Evolutionary conservation across 2,888 invertebrate genomes (phyloP), one percentile per base, ranked within the genome.

Genomic region (Eilema sororculum): DNA sequence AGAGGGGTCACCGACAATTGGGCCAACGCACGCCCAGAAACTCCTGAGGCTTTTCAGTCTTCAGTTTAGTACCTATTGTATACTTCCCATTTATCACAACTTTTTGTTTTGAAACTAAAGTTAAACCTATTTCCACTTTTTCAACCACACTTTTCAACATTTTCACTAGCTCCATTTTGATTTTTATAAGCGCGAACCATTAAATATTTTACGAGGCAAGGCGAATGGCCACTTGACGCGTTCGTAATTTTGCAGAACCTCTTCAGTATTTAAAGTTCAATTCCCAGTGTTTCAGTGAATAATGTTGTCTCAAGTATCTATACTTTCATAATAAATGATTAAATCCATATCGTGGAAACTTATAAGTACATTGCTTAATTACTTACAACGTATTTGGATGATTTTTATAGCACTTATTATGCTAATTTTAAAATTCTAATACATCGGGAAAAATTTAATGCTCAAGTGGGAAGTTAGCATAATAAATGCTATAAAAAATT

Each of bases 181-280:
- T 60, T 28, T 30, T 60, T 67, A 60, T 67, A 52, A 30, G 16
- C 52, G 24, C 16, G 52, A 62, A 30, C 10, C 22, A 8, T 56
- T 61, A 30, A 67, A 67, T 62, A 61, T 67, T 67, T 61, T 60
- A 67, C 60, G 67, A 59, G 22, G 30, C 8, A 52, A 67, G 58
- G 16, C 46, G 46, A 59, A 67, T 9, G n/a, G 62, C 56, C 37
- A 30, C 37, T 67, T 57, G 62, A 62, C 37, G 67, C 13, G 52
- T 67, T 61, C n/a, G 61, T 68, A 68, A 68, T 68, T 57, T 67
- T 63, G 41, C 28, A 57, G 62, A 57, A 25, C 68, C 57, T 63
- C 63, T 63, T 68, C 22, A 68, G 62, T 56, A 68, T 63, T 68
- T 68, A 28, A 68, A 68, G 16, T 25, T 52, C 37, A 68, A 68